Percentiles rank a stretch among this genome's conserved stretches.
These are phyloP conservation scores for Macrocentrus cingulum DNA, from an alignment of 1,140 invertebrate species.

Conservation along the genomic window DNA sequence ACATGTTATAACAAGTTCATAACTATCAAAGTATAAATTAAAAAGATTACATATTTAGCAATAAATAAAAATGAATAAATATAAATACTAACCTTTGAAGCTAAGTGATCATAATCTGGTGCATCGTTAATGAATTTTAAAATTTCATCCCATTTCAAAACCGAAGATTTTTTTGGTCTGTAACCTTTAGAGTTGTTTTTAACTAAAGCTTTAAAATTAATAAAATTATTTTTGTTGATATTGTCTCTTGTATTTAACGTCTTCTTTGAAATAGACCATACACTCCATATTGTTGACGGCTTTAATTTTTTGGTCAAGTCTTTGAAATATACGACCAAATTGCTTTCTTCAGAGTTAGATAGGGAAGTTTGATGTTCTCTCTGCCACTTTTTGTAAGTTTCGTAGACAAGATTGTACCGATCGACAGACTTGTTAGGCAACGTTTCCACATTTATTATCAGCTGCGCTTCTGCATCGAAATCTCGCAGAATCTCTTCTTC, in stretches of 20 bases:
- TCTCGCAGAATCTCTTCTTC: too few relatives aligned
- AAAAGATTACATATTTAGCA: conserved; percentile 15
- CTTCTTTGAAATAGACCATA: conserved; percentile 12
- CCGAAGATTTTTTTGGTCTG: conserved; percentile 20
- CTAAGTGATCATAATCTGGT: conserved; percentile 19
- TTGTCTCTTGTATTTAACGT: too few relatives aligned
- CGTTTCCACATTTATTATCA: background rate
- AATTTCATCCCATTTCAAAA: conserved; percentile 23
- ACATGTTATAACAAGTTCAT: background rate
- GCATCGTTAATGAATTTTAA: conserved; percentile 19
- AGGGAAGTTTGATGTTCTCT: background rate
- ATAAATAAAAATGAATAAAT: too few relatives aligned
- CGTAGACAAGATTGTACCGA: conserved; percentile 7
- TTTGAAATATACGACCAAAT: background rate
- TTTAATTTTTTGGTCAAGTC: background rate
- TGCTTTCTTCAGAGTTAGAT: background rate
- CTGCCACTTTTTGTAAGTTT: background rate
- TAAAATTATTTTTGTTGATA: conserved; percentile 17
- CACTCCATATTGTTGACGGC: background rate
- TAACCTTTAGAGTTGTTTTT: conserved; percentile 24
- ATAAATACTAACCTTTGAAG: conserved; percentile 22
- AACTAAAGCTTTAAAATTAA: conserved; percentile 24
- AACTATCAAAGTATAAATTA: conserved; percentile 14
- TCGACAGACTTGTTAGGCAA: background rate
- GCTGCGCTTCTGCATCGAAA: too few relatives aligned